phyloP scores from a whole-genome alignment of 2,113 vertebrate genomes.

The Apus apus region DNA sequence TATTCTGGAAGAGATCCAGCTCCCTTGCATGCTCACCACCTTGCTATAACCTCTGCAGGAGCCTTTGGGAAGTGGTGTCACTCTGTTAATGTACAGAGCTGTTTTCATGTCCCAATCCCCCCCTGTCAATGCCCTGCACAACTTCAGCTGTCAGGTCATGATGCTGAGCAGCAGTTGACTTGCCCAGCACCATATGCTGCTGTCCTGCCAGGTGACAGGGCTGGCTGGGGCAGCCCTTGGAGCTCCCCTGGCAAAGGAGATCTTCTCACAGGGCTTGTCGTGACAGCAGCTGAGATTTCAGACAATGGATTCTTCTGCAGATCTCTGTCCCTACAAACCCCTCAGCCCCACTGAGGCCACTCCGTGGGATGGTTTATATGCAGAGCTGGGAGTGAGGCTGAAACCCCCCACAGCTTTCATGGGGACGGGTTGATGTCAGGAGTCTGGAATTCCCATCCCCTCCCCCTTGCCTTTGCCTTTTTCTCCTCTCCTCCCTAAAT shows the following conservation, averaged over 20 bases:
- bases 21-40: rapidly evolving
- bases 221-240: rapidly evolving
- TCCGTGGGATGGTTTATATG: neutral
- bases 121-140: rapidly evolving
- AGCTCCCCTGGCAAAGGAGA: neutral
- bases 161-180: neutral
- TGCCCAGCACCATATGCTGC: rapidly evolving
- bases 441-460: neutral
- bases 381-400: rapidly evolving
- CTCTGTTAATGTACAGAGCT: neutral
- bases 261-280: rapidly evolving
- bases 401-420: too few relatives aligned
- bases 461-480: neutral
- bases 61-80: neutral
- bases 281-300: rapidly evolving
- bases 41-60: rapidly evolving
- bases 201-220: rapidly evolving
- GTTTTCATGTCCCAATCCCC: rapidly evolving
- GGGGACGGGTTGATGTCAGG: neutral
- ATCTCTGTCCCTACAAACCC: neutral
- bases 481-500: neutral
- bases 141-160: neutral
- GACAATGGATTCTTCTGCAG: rapidly evolving
- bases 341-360: neutral
- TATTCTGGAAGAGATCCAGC: neutral